These are phyloP conservation scores for Furcula furcula DNA, from an alignment of 2,888 invertebrate genomes.

Conservation along the genomic window DNA sequence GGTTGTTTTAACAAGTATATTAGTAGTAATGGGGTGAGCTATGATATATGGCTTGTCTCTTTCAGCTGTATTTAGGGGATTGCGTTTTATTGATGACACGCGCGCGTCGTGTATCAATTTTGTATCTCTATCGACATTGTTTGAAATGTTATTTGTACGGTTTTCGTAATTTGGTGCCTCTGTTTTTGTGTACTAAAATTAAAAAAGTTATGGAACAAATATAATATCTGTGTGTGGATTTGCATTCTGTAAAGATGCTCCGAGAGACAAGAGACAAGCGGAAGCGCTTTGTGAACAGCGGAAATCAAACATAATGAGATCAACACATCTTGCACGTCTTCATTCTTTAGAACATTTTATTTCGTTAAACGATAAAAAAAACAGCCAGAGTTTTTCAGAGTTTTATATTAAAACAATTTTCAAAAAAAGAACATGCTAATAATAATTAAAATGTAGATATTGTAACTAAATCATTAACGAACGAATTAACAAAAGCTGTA, in stretches of 20 bases:
- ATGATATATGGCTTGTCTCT: conserved; percentile 79
- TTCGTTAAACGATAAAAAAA: conserved; percentile 28
- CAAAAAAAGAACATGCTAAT: background rate
- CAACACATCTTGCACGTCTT: conserved; percentile 66
- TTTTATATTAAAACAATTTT: background rate
- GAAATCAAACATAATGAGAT: conserved; percentile 71
- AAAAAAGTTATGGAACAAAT: conserved; percentile 5
- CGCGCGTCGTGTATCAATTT: conserved; percentile 54
- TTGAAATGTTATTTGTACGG: background rate
- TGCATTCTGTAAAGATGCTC: conserved; percentile 72
- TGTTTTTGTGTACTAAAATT: conserved; percentile 7
- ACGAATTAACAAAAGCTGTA: background rate
- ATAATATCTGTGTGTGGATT: conserved; percentile 43
- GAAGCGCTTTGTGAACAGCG: conserved; percentile 71
- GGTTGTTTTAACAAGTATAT: conserved; percentile 81
- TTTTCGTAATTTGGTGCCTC: background rate
- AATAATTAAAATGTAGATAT: background rate
- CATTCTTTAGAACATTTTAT: conserved; percentile 40
- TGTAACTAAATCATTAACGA: no score
- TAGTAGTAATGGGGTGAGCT: conserved; percentile 70
- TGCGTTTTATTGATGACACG: conserved; percentile 75
- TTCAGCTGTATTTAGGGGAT: conserved; percentile 69
- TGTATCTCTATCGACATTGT: conserved; percentile 32
- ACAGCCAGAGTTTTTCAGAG: conserved; percentile 21
- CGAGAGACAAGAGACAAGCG: conserved; percentile 71